Base-by-base conservation (phyloP, 2,797 vertebrate species). In the Bovichtus diacanthus region DNA sequence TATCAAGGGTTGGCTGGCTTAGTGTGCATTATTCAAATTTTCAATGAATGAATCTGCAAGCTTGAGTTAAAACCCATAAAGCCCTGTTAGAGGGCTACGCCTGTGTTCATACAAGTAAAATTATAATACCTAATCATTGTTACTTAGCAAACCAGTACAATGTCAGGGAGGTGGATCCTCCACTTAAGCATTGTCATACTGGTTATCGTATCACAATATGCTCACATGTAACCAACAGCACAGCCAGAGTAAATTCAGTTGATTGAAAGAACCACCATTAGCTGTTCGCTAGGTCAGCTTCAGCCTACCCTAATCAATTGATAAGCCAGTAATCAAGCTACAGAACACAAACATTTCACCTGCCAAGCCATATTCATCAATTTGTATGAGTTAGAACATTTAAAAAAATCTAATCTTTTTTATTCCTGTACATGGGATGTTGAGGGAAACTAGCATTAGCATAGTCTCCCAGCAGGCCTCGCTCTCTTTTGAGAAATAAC, bases 11-110 rank as follows among this genome's bases (percentile, higher is more conserved):
- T 86, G 81, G 62, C 80, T 86, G 86, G 80, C 82, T 91, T 74
- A 85, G 74, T 36, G 29, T 83, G 81, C 76, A 82, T 88, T 82
- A 90, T 83, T 92, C 76, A 82, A 87, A 82, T 86, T 74, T 78
- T 50, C 38, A 83, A 27, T 60, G 62, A 67, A 54, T 77, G 50
- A 84, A 77, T 82, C 63, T 84, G 60, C 41, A 27, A 82, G 85
- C 71, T 74, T 71, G 60, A 76, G 73, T 84, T 88, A 87, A 90
- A 88, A 78, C 72, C 74, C 66, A 70, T 76, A 80, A 92, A 83
- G 58, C 71, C 80, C 53, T 66, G 51, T 83, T 81, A 67, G 27
- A 83, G 41, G 47, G 34, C 70, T 85, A 70, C 15, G 59, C 70
- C 16, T 70, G 64, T 74, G 73, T 80, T 78, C 75, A 78, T 78